phyloP scores from a whole-genome alignment of 2,888 invertebrate species.

The Tenthredo mesomela region DNA sequence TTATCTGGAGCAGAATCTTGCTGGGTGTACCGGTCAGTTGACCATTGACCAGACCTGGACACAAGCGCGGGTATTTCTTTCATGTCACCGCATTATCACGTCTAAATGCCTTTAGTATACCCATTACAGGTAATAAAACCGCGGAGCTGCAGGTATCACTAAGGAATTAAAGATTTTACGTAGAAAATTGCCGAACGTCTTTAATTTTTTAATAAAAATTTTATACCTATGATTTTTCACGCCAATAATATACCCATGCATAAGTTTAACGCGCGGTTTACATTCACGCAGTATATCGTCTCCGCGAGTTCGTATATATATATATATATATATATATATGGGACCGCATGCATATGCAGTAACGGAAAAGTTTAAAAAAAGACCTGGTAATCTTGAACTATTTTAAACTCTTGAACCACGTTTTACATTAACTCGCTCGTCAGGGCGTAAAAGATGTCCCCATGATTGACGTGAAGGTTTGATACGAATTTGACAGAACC shows the following conservation, averaged over 20 bases:
- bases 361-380: neutral
- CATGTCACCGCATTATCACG: conserved; percentile 72
- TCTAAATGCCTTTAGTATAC: conserved; percentile 66
- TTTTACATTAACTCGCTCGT: neutral
- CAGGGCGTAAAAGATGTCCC: neutral
- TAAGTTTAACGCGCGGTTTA: no score
- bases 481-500: conserved; percentile 26
- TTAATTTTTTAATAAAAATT: no score
- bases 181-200: no score
- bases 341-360: no score
- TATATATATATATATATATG: no score
- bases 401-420: conserved; percentile 10
- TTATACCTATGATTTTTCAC: neutral
- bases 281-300: no score
- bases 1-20: conserved; percentile 37
- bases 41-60: conserved; percentile 41
- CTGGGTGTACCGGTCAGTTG: conserved; percentile 36
- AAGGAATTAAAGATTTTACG: conserved; percentile 65
- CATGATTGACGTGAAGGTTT: neutral
- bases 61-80: conserved; percentile 70
- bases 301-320: neutral
- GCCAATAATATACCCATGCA: no score
- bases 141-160: conserved; percentile 70
- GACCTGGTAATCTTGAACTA: neutral
- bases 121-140: conserved; percentile 75